These are phyloP conservation scores for Thelaira solivaga DNA, from an alignment of 2,888 invertebrate species.

Conservation along the genomic window DNA sequence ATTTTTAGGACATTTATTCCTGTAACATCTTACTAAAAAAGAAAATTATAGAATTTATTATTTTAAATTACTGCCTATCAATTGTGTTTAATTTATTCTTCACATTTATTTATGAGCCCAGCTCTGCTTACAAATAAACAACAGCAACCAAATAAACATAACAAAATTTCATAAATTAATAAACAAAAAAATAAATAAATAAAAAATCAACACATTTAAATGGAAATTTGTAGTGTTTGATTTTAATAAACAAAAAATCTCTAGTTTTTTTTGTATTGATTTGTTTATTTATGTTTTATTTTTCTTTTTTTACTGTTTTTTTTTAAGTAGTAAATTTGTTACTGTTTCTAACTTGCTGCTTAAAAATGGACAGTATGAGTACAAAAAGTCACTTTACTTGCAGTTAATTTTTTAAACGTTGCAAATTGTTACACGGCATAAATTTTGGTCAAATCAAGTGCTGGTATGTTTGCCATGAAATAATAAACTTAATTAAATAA, in stretches of 20 bases:
- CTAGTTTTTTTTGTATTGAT: too few relatives aligned
- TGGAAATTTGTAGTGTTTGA: neutral
- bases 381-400: neutral
- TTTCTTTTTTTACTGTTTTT: too few relatives aligned
- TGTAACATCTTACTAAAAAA: too few relatives aligned
- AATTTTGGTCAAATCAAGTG: neutral
- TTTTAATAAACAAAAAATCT: too few relatives aligned
- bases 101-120: neutral
- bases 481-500: neutral
- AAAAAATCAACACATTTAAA: conserved; percentile 4
- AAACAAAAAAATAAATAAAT: neutral
- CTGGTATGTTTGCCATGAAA: neutral
- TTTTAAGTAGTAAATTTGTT: too few relatives aligned
- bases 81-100: neutral
- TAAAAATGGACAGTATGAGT: neutral
- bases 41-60: conserved; percentile 16
- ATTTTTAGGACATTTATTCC: too few relatives aligned
- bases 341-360: neutral
- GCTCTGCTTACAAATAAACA: conserved; percentile 14
- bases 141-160: conserved; percentile 11
- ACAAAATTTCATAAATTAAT: too few relatives aligned
- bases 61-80: neutral
- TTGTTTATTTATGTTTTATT: too few relatives aligned
- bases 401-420: conserved; percentile 2
- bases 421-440: conserved; percentile 1